Evolutionary conservation across 2,888 invertebrate species (phyloP).

Genomic region (Thecocarcelia acutangulata): DNA sequence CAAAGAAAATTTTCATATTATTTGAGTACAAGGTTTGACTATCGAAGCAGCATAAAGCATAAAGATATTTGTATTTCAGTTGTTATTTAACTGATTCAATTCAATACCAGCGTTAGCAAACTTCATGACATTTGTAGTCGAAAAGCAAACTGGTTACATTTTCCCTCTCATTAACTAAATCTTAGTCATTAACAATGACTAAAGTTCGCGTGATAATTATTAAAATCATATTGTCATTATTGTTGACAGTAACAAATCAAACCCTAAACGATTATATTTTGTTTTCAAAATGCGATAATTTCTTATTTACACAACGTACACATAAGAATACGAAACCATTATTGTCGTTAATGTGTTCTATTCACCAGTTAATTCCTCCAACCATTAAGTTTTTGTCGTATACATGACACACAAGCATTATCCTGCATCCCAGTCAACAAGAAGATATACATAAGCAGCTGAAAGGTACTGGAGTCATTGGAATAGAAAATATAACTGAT

Average conservation of each 20-base stretch:
- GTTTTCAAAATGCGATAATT: constrained; percentile 57
- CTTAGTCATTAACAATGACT: constrained; percentile 16
- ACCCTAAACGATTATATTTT: constrained; percentile 53
- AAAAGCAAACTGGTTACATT: not conserved
- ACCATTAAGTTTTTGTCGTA: constrained; percentile 9
- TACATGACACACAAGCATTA: not conserved
- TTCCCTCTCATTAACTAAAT: not conserved
- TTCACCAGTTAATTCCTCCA: not conserved
- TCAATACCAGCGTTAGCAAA: no score
- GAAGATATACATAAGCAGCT: no score
- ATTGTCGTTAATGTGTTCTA: not conserved
- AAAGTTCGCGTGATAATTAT: constrained; percentile 55
- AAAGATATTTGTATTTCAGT: no score
- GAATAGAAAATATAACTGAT: no score
- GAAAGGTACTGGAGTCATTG: no score
- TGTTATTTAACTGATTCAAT: no score
- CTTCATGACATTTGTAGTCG: no score
- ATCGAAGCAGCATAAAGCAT: no score
- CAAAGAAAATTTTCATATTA: no score
- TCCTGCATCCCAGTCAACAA: no score
- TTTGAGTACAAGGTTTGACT: no score
- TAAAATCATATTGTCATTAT: constrained; percentile 46
- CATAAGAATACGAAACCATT: constrained; percentile 38
- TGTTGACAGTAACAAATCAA: constrained; percentile 64
- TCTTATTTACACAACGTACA: constrained; percentile 56